phyloP scores from a whole-genome alignment of 2,888 invertebrate genomes.

The Netelia inedita region DNA sequence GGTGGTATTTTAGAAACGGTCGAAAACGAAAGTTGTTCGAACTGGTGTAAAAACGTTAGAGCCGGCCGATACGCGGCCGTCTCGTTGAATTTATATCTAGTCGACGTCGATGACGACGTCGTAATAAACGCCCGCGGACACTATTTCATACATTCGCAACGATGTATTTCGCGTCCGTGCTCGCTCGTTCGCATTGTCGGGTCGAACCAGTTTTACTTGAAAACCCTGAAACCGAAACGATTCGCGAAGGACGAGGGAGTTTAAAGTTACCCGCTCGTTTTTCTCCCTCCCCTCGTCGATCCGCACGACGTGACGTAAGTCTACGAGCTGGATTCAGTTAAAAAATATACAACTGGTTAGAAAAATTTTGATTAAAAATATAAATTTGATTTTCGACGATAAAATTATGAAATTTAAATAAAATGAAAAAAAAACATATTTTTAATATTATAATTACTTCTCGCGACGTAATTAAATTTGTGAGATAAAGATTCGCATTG shows the following conservation, averaged over 20 bases:
- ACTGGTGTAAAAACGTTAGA: not conserved
- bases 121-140: conserved; percentile 54
- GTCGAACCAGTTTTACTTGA: conserved; percentile 64
- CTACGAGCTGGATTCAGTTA: too few species aligned
- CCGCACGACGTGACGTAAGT: conserved; percentile 21
- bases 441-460: too few species aligned
- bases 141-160: not conserved
- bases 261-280: conserved; percentile 60
- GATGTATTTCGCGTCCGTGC: not conserved
- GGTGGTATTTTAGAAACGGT: conserved; percentile 29
- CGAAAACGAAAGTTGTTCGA: conserved; percentile 52
- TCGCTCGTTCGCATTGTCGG: conserved; percentile 23
- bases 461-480: too few species aligned
- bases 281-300: conserved; percentile 9
- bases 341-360: too few species aligned
- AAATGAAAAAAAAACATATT: too few species aligned
- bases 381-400: too few species aligned
- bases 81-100: not conserved
- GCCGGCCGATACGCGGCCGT: not conserved
- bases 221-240: conserved; percentile 75
- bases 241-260: conserved; percentile 72
- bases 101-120: conserved; percentile 5
- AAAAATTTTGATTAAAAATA: too few species aligned
- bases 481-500: too few species aligned
- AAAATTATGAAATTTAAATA: too few species aligned